Base-by-base conservation (phyloP, 2,888 invertebrate genomes). In the Mythimna albipuncta region DNA sequence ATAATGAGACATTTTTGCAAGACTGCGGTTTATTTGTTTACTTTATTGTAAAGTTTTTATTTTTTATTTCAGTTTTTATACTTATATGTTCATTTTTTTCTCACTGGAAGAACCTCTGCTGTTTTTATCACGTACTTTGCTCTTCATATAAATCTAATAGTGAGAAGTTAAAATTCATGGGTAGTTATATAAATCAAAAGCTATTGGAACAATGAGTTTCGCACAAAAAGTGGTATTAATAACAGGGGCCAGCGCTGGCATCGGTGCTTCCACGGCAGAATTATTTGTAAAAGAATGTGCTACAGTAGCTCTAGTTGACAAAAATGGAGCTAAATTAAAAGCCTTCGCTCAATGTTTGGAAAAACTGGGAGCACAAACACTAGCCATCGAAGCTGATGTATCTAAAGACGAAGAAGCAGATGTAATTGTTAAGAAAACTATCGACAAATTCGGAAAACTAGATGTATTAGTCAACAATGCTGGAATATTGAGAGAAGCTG, bases 181-280 rank as follows among this genome's bases (percentile, higher is more conserved):
- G 38, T 13, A 11, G 10, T 5, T 44, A 44, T 44, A 5, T 44
- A 44, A 47, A 47, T 47, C 6, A 47, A 47, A 47, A 19, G 19
- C 19, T 38, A 26, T 38, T 50, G 1, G 1, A 38, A 50, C 21
- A 44, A 92, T 91, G 91, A 89, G 87, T 86, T 92, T 91, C 32
- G 13, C 41, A 4, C 76, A 87, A n/a, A 93, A 91, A 89, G 90
- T 91, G 0, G 90, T 92, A 3, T 69, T 93, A 6, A 84, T 93
- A 9, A 91, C 90, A 6, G 93, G 91, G 5, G 89, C 87, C 4
- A 91, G 90, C 70, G 87, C 91, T 0, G 91, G 91, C 1, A 91
- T 93, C 4, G 92, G 93, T 6, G 92, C 91, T 91, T 6, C 69
- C 93, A 87, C 89, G 10, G 93, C 92, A 0, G 72, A 89, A 16